A percentile compares a stretch with the other conserved stretches of the same genome.
Evolutionary conservation across 2,797 vertebrate species (phyloP).

Genomic region (Bradypodion ventrale): DNA sequence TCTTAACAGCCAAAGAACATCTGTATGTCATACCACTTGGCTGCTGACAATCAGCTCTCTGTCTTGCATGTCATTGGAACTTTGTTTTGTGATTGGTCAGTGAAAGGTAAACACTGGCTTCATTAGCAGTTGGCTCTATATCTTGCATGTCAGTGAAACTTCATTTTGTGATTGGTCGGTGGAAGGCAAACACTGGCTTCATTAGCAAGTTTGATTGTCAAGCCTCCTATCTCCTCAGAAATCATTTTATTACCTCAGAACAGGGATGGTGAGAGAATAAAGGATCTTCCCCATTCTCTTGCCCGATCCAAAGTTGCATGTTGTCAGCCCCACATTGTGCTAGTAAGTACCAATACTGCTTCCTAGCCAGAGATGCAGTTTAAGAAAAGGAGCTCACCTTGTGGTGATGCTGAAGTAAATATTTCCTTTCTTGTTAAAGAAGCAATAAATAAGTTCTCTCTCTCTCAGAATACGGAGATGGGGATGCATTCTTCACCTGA

Average conservation of each 20-base stretch:
- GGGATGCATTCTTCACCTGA: fast-evolving
- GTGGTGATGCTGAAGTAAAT: constrained; percentile 54
- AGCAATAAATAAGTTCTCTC: constrained; percentile 44
- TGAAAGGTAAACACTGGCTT: too few relatives aligned
- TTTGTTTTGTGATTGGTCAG: too few relatives aligned
- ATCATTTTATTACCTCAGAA: neutral
- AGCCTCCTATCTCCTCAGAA: too few relatives aligned
- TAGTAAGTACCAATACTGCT: constrained; percentile 55
- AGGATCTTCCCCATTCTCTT: constrained; percentile 19
- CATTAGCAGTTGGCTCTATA: too few relatives aligned
- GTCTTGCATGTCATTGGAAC: too few relatives aligned
- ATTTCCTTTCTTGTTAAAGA: constrained; percentile 41
- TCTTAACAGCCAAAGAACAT: too few relatives aligned
- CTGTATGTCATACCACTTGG: too few relatives aligned
- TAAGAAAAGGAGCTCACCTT: constrained; percentile 55
- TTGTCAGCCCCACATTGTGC: constrained; percentile 52
- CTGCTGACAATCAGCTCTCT: too few relatives aligned
- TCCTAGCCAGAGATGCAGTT: constrained; percentile 64
- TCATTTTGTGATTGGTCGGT: too few relatives aligned
- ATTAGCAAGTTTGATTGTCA: too few relatives aligned
- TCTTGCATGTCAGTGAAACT: too few relatives aligned
- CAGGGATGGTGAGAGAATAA: constrained; percentile 56
- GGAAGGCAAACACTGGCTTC: too few relatives aligned
- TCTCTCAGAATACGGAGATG: neutral
- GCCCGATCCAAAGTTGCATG: neutral